These are phyloP conservation scores for Lordiphosa stackelbergi DNA, from an alignment of 1,140 invertebrate genomes.

Conservation along the genomic window DNA sequence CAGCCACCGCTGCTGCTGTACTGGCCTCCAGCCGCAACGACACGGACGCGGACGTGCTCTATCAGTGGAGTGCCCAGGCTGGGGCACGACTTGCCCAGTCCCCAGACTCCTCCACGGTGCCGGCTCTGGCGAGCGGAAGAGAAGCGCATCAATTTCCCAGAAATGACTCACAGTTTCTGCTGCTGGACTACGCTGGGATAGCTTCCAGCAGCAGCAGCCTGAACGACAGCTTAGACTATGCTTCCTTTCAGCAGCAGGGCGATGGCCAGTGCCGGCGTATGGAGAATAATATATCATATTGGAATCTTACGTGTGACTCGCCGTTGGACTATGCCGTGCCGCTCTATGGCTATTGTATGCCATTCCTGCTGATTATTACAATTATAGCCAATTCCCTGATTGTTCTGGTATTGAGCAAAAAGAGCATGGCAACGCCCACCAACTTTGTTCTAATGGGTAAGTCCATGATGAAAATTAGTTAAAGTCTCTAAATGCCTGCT, in stretches of 20 bases:
- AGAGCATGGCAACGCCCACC: conserved; percentile 89
- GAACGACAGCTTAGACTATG: conserved; percentile 48
- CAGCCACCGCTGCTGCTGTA: conserved; percentile 10
- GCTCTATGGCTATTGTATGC: conserved; percentile 78
- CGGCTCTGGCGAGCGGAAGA: neutral
- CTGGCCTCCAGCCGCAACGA: conserved; percentile 17
- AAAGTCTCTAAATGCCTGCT: no score
- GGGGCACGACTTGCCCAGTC: conserved; percentile 34
- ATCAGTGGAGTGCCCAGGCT: conserved; percentile 40
- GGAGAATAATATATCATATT: conserved; percentile 50
- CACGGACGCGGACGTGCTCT: conserved; percentile 39
- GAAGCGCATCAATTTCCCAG: conserved; percentile 14
- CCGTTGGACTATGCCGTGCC: conserved; percentile 60
- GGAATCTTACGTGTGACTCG: conserved; percentile 73
- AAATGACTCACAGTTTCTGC: conserved; percentile 43
- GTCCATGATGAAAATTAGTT: no score
- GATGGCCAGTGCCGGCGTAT: conserved; percentile 27
- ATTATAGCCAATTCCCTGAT: conserved; percentile 94
- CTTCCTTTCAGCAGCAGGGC: conserved; percentile 42
- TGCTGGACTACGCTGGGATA: conserved; percentile 40
- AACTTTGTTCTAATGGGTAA: conserved; percentile 88
- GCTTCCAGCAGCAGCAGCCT: conserved; percentile 4
- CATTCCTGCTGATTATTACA: conserved; percentile 90
- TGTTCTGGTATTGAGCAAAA: conserved; percentile 85
- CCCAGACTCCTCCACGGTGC: neutral